Evolutionary conservation across 2,888 invertebrate species (phyloP).

Genomic region (Ceraclea dissimilis): DNA sequence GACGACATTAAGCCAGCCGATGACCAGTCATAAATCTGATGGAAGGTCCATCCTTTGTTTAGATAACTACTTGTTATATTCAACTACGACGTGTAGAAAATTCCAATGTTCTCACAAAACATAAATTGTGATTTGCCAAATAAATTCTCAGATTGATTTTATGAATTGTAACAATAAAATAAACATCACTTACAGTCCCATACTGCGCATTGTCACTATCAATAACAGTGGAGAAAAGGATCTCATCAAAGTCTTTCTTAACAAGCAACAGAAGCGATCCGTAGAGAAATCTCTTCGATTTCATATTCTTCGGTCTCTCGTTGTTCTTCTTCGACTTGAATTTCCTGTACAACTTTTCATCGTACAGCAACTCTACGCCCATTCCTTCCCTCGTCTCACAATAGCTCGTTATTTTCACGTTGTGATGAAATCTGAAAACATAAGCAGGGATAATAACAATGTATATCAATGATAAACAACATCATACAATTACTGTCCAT

Average conservation of each 20-base stretch:
- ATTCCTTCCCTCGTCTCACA: constrained; percentile 34
- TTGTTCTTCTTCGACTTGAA: constrained; percentile 28
- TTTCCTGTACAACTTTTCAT: constrained; percentile 17
- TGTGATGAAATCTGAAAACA: constrained; percentile 11
- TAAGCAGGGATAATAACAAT: background rate
- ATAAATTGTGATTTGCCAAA: no score
- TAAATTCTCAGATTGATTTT: background rate
- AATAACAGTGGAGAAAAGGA: constrained; percentile 62
- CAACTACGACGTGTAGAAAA: no score
- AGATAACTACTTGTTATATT: no score
- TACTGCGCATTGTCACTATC: constrained; percentile 42
- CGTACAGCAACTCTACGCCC: constrained; percentile 41
- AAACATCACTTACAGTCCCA: constrained; percentile 33
- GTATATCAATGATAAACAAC: background rate
- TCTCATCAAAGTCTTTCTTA: constrained; percentile 56
- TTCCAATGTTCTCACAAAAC: no score
- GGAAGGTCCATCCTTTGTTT: no score
- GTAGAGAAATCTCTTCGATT: constrained; percentile 53
- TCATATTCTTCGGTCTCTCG: constrained; percentile 24
- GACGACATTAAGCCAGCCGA: no score
- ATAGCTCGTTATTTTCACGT: constrained; percentile 7
- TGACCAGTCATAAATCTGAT: no score
- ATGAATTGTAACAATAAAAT: no score
- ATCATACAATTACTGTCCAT: background rate
- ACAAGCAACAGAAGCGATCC: constrained; percentile 71